Evolutionary conservation across 1,140 invertebrate genomes (phyloP).

Genomic region (Cecropterus lyciades): DNA sequence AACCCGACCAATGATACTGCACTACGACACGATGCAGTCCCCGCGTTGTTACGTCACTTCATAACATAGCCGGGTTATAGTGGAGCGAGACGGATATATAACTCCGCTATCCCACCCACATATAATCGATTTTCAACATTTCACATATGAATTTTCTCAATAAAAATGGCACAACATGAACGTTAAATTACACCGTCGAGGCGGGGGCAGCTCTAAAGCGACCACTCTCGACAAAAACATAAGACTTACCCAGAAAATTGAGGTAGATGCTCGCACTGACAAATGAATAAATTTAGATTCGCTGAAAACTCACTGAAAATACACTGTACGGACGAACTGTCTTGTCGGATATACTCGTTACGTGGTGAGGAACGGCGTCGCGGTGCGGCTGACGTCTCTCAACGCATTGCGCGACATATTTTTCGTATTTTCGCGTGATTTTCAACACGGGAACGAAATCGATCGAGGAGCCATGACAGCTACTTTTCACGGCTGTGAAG

Average conservation of each 20-base stretch:
- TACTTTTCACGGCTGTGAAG: slow-evolving; percentile 71
- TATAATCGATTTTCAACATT: slow-evolving; percentile 80
- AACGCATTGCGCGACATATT: slow-evolving; percentile 65
- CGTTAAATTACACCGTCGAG: slow-evolving; percentile 37
- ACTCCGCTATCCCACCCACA: slow-evolving; percentile 73
- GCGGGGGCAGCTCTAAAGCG: slow-evolving; percentile 29
- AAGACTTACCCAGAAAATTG: slow-evolving; percentile 75
- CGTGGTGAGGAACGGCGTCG: slow-evolving; percentile 45
- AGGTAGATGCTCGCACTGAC: slow-evolving; percentile 61
- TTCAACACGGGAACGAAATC: slow-evolving; percentile 67
- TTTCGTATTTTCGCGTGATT: slow-evolving; percentile 74
- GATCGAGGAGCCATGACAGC: slow-evolving; percentile 79
- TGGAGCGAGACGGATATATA: slow-evolving; percentile 57
- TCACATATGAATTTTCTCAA: slow-evolving; percentile 52
- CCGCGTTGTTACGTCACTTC: slow-evolving; percentile 64
- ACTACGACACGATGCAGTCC: slow-evolving; percentile 58
- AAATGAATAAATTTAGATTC: slow-evolving; percentile 78
- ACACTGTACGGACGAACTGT: slow-evolving; percentile 59
- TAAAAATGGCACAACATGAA: slow-evolving; percentile 41
- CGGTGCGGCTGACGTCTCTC: slow-evolving; percentile 48
- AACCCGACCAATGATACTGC: slow-evolving; percentile 57
- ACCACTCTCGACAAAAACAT: slow-evolving; percentile 46
- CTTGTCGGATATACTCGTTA: slow-evolving; percentile 57
- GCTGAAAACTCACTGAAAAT: slow-evolving; percentile 72
- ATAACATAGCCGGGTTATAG: slow-evolving; percentile 65